phyloP scores from a whole-genome alignment of 2,888 invertebrate genomes.

The Griposia aprilina region DNA sequence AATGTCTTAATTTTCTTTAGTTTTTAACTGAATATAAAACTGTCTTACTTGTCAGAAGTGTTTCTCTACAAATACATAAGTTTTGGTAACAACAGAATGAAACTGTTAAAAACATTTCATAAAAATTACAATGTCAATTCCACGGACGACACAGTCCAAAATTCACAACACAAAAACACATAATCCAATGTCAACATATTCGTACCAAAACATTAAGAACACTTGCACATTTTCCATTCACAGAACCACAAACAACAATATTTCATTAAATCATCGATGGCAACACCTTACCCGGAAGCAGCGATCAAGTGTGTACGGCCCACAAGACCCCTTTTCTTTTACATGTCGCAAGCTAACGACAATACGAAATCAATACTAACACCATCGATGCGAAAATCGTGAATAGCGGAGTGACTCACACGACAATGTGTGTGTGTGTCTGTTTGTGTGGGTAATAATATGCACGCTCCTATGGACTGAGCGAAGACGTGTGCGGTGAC shows the following conservation, averaged over 20 bases:
- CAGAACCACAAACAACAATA: constrained; percentile 17
- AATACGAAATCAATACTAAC: constrained; percentile 90
- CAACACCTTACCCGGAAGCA: constrained; percentile 57
- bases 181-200: neutral
- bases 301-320: constrained; percentile 75
- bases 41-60: too few relatives aligned
- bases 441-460: constrained; percentile 81
- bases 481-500: constrained; percentile 84
- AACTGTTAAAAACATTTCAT: too few relatives aligned
- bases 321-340: constrained; percentile 89
- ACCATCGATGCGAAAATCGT: constrained; percentile 90
- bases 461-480: constrained; percentile 83
- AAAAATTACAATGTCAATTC: neutral
- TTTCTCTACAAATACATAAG: too few relatives aligned
- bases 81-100: neutral
- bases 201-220: neutral
- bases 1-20: too few relatives aligned
- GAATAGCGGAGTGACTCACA: constrained; percentile 83
- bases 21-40: too few relatives aligned
- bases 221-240: constrained; percentile 6
- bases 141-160: neutral
- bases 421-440: constrained; percentile 75
- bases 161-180: neutral
- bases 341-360: constrained; percentile 90
- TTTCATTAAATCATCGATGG: constrained; percentile 30